Base-by-base conservation (phyloP, 2,888 invertebrate genomes). In the Oscheius sp. region DNA sequence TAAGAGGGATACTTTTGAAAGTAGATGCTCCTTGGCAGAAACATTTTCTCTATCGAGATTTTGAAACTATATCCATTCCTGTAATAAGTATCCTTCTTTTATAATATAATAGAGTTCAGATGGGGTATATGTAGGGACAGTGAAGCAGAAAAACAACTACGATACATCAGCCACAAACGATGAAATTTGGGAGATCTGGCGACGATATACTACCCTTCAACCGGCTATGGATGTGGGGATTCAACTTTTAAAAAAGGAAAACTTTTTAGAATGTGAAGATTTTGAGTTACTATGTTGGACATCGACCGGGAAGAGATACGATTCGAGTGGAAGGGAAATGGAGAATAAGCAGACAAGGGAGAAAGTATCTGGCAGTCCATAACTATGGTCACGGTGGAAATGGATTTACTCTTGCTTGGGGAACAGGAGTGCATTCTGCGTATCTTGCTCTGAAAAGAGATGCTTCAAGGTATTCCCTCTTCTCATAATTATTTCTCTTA, bases 1-100 rank as follows among this genome's bases (percentile, higher is more conserved):
- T 73, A 32, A 33, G 76, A 5, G 76, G 76, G 41, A 54, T 76
- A 14, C 59, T 75, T 6, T 41, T 76, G 5, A 61, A 68, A 66
- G 90, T 91, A 0, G 90, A 90, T 69, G 94, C 94, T 0, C 94
- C 94, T 0, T 95, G 94, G 94, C 88, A 95, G 45, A 94, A 94
- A 87, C 91, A 91, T 6, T 94, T 93, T 61, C 92, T 92, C 84
- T 67, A 79, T 47, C 67, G 73, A 8, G 76, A 79, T 47, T 77
- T 78, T 50, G 32, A 47, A 12, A 79, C 75, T 8, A 72, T 76
- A 62, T 78, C 77, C 17, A 79, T 79, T 72, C 79, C 79, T 20
- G 70, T 70, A 77, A 73, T 44, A 54, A n/a, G n/a, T n/a, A 30
- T 38, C 17, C 38, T 4, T 20, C 28, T 8, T 4, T 41, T 44